Base-by-base conservation (phyloP, 2,113 vertebrate genomes). In the Crocuta crocuta region DNA sequence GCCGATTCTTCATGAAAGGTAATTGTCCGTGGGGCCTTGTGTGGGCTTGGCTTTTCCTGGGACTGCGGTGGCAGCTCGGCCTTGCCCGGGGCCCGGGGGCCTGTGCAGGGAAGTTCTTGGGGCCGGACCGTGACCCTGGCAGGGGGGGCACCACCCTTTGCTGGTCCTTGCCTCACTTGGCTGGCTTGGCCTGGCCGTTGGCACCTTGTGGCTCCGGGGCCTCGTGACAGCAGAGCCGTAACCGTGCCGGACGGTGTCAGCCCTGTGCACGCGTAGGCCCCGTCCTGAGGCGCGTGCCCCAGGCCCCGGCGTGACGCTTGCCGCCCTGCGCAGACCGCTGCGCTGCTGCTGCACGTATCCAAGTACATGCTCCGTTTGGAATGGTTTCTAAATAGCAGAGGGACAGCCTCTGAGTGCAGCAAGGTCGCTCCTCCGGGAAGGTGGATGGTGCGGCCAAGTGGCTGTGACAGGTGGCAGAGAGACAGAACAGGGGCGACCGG, bases 1-100 rank as follows among this genome's bases (percentile, higher is more conserved):
- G 99, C 99, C 99, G 99, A 31, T 99, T 99, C 99, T 99, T 99
- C 98, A 99, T 99, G 98, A 99, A 99, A 99, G 99, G 99, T 99
- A 98, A 98, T 2, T 58, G 23, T n/a, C 0, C n/a, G 1, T 0
- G 61, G 55, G 73, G 55, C 73, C 65, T 85, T 11, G 19, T 39
- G 26, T 79, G 71, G 55, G 84, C 71, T 71, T 5, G 4, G 39
- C 33, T 35, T 35, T 74, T 48, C 66, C 87, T 13, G 33, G 92
- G 96, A 31, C 78, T 45, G 6, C 81, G 79, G 84, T 89, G 86
- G 65, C 53, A 63, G 31, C 53, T 58, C 35, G 26, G 43, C 76
- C 26, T 45, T 39, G 28, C 21, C 55, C 2, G 33, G 35, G n/a
- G 65, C 48, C 79, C 74, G 21, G 33, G 1, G 10, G 50, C 89